A percentile compares a stretch with the other conserved stretches of the same genome.
Evolutionary conservation across 1,140 invertebrate species (phyloP).

Genomic region (Drosophila kohkoa): DNA sequence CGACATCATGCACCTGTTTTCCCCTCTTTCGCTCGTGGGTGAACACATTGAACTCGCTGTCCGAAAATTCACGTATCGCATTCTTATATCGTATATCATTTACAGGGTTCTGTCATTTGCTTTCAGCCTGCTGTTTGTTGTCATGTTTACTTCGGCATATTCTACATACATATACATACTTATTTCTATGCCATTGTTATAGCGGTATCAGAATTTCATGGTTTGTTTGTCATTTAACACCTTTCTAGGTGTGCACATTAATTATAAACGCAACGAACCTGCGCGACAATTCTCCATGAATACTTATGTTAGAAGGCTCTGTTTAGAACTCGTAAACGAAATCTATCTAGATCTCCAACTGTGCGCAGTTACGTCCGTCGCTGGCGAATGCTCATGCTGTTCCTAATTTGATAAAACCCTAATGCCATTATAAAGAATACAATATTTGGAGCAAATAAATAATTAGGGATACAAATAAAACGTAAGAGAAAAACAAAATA

Average conservation of each 20-base stretch:
- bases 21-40: constrained; percentile 55
- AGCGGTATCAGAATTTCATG: constrained; percentile 77
- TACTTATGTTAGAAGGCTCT: neutral
- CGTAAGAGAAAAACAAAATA: neutral
- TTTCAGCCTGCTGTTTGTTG: constrained; percentile 48
- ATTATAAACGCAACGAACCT: constrained; percentile 73
- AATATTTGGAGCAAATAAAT: constrained; percentile 3
- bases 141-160: constrained; percentile 38
- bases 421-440: constrained; percentile 11
- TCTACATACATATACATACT: constrained; percentile 28
- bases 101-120: constrained; percentile 45
- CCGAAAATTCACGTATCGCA: constrained; percentile 28
- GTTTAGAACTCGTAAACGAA: constrained; percentile 25
- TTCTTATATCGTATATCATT: constrained; percentile 63
- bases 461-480: neutral
- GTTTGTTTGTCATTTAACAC: constrained; percentile 84
- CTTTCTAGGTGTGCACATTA: constrained; percentile 73
- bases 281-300: constrained; percentile 33
- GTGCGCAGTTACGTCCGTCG: constrained; percentile 31
- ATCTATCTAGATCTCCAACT: constrained; percentile 49
- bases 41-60: constrained; percentile 33
- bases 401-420: constrained; percentile 32
- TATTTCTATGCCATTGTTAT: constrained; percentile 33
- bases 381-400: constrained; percentile 9
- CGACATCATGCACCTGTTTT: constrained; percentile 72